Base-by-base conservation (phyloP, 2,888 invertebrate species). In the Aleiodes alternator region DNA sequence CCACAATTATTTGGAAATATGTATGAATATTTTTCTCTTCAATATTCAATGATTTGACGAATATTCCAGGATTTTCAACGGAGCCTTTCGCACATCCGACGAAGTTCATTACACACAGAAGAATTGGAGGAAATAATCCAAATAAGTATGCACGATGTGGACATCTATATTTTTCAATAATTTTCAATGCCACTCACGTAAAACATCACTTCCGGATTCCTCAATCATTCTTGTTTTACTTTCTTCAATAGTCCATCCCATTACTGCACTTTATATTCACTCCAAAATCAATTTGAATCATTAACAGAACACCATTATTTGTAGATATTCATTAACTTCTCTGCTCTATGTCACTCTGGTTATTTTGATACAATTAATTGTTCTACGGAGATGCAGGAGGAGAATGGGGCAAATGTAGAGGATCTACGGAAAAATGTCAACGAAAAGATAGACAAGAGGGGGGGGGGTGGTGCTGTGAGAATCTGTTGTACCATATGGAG, bases 201-300 rank as follows among this genome's bases (percentile, higher is more conserved):
- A 79, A 59, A 29, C 78, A 78, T 80, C 81, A 80, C 76, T 79
- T 82, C 81, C 78, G 80, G 81, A 81, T 82, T 82, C 79, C 68
- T 73, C 56, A 72, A 73, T 66, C 73, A n/a, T n/a, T n/a, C 69
- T 61, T 59, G 75, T 75, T 79, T 75, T 75, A 78, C 76, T 77
- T 76, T 72, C 12, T 14, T 48, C 16, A 23, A 43, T 64, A 16
- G 43, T 34, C 34, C 34, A 34, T 34, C 34, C 5, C 4, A 34
- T 34, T 34, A 16, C 48, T 64, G 16, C 56, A 43, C 43, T 43
- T 43, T 0, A 9, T 43, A 43, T 43, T 43, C 43, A 8, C 43
- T 43, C 43, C 43, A 11, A 11, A 43, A 43, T 43, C 0, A 0
- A 43, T 43, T 43, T 9, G 7, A 43, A 0, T 43, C 9, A 3